Percentiles rank a stretch among this genome's conserved stretches.
phyloP scores from a whole-genome alignment of 1,140 invertebrate genomes.

The Drosophila obscura region DNA sequence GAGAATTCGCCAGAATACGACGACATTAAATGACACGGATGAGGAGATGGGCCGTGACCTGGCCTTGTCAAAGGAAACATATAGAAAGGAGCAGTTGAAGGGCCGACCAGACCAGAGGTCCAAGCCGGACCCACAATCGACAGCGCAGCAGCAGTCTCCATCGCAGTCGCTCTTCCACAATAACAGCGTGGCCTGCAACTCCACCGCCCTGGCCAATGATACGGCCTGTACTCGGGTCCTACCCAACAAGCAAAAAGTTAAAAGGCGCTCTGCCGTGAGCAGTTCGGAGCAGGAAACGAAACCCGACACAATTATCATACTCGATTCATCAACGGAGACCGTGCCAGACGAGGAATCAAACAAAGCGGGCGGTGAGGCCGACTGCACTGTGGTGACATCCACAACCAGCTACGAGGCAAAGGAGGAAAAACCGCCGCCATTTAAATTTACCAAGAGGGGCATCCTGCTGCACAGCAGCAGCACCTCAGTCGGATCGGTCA shows the following conservation, averaged over 20 bases:
- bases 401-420: slow-evolving; percentile 50
- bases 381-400: slow-evolving; percentile 71
- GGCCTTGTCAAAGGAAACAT: slow-evolving; percentile 35
- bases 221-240: slow-evolving; percentile 31
- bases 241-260: neutral
- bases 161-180: slow-evolving; percentile 39
- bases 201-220: slow-evolving; percentile 52
- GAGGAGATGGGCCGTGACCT: slow-evolving; percentile 33
- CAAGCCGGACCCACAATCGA: neutral
- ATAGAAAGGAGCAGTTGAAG: slow-evolving; percentile 25
- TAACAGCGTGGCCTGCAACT: slow-evolving; percentile 65
- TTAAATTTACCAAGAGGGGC: slow-evolving; percentile 53
- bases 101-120: neutral
- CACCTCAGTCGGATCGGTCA: neutral
- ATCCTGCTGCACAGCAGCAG: slow-evolving; percentile 46
- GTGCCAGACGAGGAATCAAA: too few relatives aligned
- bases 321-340: neutral
- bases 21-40: slow-evolving; percentile 12
- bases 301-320: neutral
- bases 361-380: slow-evolving; percentile 32
- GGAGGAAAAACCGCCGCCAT: neutral
- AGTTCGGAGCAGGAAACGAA: slow-evolving; percentile 11
- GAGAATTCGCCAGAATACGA: neutral
- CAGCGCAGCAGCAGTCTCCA: neutral
- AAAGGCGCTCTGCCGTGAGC: slow-evolving; percentile 17